Base-by-base conservation (phyloP, 2,888 invertebrate species). In the Phortica magna region DNA sequence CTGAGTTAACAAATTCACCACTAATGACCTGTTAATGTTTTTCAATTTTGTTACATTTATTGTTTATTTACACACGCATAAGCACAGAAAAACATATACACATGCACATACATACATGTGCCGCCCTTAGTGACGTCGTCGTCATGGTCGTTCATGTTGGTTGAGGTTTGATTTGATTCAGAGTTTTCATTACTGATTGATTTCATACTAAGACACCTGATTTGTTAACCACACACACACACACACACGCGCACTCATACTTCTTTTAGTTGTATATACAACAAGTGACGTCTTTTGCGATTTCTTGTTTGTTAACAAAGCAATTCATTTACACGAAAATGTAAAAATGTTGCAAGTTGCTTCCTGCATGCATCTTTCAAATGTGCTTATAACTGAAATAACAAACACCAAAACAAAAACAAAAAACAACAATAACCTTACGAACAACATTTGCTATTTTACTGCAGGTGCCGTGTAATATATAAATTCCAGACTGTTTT, bases 401-500 rank as follows among this genome's bases (percentile, higher is more conserved):
- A 31, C 31, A 31, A 31, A 31, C 31, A 48, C 48, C 19, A n/a
- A 10, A 59, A 12, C n/a, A 9, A 9, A 59, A 59, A 59, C 1
- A 59, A 59, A 9, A 59, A 48, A 48, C 67, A 31, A 65, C 41
- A 39, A 19, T 39, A 31, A 31, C 31, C 57, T 42, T 39, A 67
- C 53, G 39, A 76, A 1, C 48, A 48, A 59, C 42, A 43, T 77
- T 78, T 83, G 73, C 22, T 64, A 57, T 57, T n/a, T n/a, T 17
- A 22, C 22, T 7, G 10, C 17, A 7, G 57, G 9, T 57, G 17
- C 6, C 48, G 19, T 61, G 22, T 22, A 22, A 22, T 10, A 22
- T 61, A 12, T 12, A 71, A 74, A 76, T 79, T 83, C 74, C 77
- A 73, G 53, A 61, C 67, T 75, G 74, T 41, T 64, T 61, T 17